phyloP scores from a whole-genome alignment of 2,888 invertebrate genomes.

The Leucoptera coffeella region DNA sequence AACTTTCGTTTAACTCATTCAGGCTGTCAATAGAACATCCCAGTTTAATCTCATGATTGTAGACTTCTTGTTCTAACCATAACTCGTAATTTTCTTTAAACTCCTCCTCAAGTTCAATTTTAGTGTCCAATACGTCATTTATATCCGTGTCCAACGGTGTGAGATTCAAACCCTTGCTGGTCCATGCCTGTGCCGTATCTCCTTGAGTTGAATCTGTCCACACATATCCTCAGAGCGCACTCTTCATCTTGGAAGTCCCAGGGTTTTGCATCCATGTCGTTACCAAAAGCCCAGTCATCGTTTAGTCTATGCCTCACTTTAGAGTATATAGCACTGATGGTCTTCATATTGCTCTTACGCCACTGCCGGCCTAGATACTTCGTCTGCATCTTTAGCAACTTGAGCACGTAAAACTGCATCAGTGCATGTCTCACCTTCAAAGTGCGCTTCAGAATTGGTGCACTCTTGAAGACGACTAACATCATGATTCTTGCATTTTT shows the following conservation, averaged over 20 bases:
- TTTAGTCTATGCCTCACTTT: conserved; percentile 94
- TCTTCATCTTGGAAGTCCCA: conserved; percentile 99
- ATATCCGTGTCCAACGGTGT: conserved; percentile 73
- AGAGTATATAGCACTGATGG: conserved; percentile 97
- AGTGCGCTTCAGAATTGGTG: conserved; percentile 94
- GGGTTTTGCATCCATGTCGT: conserved; percentile 93
- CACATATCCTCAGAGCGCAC: conserved; percentile 85
- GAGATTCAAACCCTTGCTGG: conserved; percentile 48
- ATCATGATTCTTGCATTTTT: conserved; percentile 99
- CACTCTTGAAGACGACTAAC: conserved; percentile 99
- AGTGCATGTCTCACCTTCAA: conserved; percentile 93
- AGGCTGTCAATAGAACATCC: conserved; percentile 51
- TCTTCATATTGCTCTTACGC: conserved; percentile 99
- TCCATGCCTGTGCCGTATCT: conserved; percentile 64
- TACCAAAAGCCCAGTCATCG: conserved; percentile 99
- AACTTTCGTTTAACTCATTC: too few species aligned
- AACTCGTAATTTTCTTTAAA: conserved; percentile 89
- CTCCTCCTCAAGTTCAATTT: conserved; percentile 82
- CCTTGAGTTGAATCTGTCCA: conserved; percentile 93
- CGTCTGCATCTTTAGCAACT: conserved; percentile 98
- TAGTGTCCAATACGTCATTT: conserved; percentile 71
- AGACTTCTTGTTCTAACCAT: conserved; percentile 97
- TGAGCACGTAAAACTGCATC: conserved; percentile 96
- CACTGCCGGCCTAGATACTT: conserved; percentile 98
- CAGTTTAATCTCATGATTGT: conserved; percentile 77